Percentiles rank a stretch among this genome's conserved stretches.
Evolutionary conservation across 1,140 invertebrate genomes (phyloP).

Genomic region (Drosophila eugracilis): DNA sequence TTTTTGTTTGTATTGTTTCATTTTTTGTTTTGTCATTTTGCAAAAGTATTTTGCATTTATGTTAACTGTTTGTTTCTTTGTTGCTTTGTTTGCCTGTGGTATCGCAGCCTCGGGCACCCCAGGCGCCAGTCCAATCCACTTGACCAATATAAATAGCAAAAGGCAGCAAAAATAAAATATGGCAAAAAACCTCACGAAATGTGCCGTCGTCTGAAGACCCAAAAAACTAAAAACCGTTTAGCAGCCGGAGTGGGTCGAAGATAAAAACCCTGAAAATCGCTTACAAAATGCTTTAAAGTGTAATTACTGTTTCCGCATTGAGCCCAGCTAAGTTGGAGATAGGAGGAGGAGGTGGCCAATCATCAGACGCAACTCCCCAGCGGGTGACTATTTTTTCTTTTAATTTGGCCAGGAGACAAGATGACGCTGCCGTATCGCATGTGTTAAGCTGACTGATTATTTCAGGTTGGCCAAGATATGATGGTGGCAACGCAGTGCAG

Average conservation of each 20-base stretch:
- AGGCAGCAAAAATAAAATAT: constrained; percentile 26
- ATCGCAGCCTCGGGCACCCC: constrained; percentile 27
- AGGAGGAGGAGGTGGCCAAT: background rate
- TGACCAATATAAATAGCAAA: constrained; percentile 77
- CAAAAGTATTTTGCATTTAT: constrained; percentile 57
- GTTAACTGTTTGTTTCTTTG: constrained; percentile 69
- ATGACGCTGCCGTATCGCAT: constrained; percentile 42
- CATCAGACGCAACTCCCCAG: constrained; percentile 31
- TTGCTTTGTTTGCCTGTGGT: constrained; percentile 57
- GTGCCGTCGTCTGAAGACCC: too few relatives aligned
- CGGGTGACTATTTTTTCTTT: constrained; percentile 2
- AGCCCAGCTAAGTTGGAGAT: background rate
- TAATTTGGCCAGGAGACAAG: constrained; percentile 23
- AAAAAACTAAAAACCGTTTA: constrained; percentile 61
- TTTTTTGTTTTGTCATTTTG: constrained; percentile 56
- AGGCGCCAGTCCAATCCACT: constrained; percentile 60
- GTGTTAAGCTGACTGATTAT: constrained; percentile 46
- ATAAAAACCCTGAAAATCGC: constrained; percentile 61
- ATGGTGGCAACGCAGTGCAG: constrained; percentile 31
- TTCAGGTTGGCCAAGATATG: constrained; percentile 44
- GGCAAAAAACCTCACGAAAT: too few relatives aligned
- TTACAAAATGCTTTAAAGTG: constrained; percentile 78
- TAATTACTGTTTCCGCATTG: constrained; percentile 79
- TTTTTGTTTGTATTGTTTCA: constrained; percentile 23
- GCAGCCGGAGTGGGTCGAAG: constrained; percentile 40